Base-by-base conservation (phyloP, 2,797 vertebrate genomes). In the Gobio occitaniae region DNA sequence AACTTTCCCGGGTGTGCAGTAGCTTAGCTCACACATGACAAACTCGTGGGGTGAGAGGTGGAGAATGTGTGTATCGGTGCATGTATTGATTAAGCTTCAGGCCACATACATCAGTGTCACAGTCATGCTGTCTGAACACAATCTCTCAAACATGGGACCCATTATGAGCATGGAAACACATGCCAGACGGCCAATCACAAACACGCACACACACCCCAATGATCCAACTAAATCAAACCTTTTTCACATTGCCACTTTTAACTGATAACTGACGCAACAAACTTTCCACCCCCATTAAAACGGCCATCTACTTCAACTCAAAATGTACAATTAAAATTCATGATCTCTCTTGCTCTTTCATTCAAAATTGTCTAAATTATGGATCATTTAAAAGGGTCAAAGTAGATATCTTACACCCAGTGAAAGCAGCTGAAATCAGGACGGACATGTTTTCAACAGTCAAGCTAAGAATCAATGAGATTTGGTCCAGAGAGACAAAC, bases 21-120 rank as follows among this genome's bases (percentile, higher is more conserved):
- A 52, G 17, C 36, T 52, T 66, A n/a, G 82, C 66, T n/a, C 59
- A 66, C 50, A 70, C 83, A 84, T 32, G n/a, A 78, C 83, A 61
- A 69, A 68, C 82, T 36, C 4, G 19, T 16, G 25, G 25, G 65
- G 74, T 32, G 65, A 82, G 19, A 82, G 38, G 54, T 17, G 48
- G 48, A 29, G 59, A 68, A 50, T 79, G 75, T 65, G 77, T 56
- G 72, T 71, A 59, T 81, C 36, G 78, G 76, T 25, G 54, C 3
- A 13, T 71, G 50, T 78, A 94, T 94, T 90, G 94, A 95, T 93
- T 90, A 70, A 87, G 90, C 91, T 92, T 87, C 76, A 91, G 90
- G 87, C 87, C 80, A 88, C 88, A 94, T 93, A 84, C 90, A 93
- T 94, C 94, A 93, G 86, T 92, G 92, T 91, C 92, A 63, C 80